A percentile compares a stretch with the other conserved stretches of the same genome.
Evolutionary conservation across 2,113 vertebrate genomes (phyloP).

Genomic region (Rhabdornis inornatus): DNA sequence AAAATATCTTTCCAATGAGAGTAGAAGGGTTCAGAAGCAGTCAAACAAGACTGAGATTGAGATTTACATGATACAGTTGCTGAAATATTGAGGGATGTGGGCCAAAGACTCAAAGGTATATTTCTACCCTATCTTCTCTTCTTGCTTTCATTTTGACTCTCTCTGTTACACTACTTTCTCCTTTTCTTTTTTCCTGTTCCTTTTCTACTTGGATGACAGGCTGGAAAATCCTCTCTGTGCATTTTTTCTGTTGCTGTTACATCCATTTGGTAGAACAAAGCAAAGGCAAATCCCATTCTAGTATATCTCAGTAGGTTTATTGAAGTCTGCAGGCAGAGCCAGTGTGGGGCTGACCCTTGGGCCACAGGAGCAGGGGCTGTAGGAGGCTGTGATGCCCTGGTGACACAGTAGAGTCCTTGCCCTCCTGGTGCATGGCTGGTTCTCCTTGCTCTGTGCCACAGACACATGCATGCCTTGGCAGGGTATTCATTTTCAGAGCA

Average conservation of each 20-base stretch:
- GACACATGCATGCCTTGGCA: fast-evolving
- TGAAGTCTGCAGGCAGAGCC: background rate
- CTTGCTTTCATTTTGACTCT: background rate
- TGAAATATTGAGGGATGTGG: background rate
- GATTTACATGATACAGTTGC: background rate
- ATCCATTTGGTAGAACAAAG: background rate
- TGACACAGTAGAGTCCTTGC: background rate
- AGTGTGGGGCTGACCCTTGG: fast-evolving
- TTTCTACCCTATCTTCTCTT: background rate
- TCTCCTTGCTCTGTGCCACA: background rate
- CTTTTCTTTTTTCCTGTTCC: background rate
- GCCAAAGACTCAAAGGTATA: background rate
- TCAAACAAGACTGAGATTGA: background rate
- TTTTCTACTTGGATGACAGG: background rate
- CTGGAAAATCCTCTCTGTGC: background rate
- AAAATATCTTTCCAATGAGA: background rate
- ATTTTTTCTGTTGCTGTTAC: background rate
- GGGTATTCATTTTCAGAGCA: background rate
- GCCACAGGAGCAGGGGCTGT: background rate
- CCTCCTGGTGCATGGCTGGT: background rate
- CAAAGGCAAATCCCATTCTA: background rate
- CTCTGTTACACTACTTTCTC: background rate
- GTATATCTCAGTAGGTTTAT: background rate
- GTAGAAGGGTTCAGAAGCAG: background rate
- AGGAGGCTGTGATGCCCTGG: background rate